Conservation (phyloP, 2,888 invertebrate genomes). For the Eilema sororculum region DNA sequence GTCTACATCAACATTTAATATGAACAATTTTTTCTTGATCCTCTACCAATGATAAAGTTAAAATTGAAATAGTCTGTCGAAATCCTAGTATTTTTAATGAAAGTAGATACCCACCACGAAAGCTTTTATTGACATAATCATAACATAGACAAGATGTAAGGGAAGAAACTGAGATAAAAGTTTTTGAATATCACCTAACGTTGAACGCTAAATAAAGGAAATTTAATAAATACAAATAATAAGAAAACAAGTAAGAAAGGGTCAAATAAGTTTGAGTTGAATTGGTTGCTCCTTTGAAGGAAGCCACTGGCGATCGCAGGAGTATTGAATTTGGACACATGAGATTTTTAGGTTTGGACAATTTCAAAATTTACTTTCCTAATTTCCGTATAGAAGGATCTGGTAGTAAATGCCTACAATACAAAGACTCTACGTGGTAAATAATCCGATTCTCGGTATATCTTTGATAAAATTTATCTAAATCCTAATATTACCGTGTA, state of each 20-base stretch:
- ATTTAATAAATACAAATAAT: neutral
- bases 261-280: neutral
- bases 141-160: no score
- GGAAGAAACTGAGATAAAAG: no score
- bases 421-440: no score
- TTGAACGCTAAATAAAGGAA: neutral
- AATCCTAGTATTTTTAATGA: neutral
- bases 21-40: conserved; percentile 6
- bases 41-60: neutral
- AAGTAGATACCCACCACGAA: neutral
- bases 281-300: neutral
- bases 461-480: no score
- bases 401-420: no score
- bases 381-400: neutral
- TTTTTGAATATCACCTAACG: neutral
- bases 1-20: conserved; percentile 13
- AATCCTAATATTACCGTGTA: no score
- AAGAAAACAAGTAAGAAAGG: neutral
- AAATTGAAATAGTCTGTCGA: neutral
- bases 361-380: no score
- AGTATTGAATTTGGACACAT: no score
- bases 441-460: no score
- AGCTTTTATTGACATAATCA: neutral
- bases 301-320: neutral
- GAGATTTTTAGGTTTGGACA: no score